These are phyloP conservation scores for Pteronura brasiliensis DNA, from an alignment of 2,113 vertebrate species.

Conservation along the genomic window DNA sequence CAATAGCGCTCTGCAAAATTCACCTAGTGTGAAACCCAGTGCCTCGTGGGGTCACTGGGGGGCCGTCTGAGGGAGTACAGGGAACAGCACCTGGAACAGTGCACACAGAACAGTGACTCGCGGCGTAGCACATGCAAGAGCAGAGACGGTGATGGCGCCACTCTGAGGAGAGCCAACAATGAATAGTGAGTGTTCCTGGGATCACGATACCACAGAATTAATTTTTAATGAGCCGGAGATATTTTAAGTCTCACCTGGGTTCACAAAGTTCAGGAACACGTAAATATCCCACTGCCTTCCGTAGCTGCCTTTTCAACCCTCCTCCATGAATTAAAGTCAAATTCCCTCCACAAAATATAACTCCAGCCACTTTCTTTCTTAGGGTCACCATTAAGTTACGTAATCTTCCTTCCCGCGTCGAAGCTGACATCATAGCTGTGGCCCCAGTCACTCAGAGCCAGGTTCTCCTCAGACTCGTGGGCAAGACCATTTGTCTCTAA, in stretches of 20 bases:
- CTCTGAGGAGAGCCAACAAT: background rate
- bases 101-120: background rate
- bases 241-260: too few species aligned
- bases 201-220: too few species aligned
- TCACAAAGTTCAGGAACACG: background rate
- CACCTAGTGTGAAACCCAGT: background rate
- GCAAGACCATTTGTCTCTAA: background rate
- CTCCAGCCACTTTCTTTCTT: background rate
- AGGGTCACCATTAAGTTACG: background rate
- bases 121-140: rapidly evolving
- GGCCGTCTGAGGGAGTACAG: background rate
- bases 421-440: background rate
- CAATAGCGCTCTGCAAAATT: background rate
- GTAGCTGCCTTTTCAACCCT: background rate
- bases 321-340: background rate
- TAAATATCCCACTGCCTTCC: background rate
- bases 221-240: too few species aligned
- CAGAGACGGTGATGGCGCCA: background rate
- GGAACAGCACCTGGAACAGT: rapidly evolving
- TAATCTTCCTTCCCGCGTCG: background rate
- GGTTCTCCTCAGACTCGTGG: background rate
- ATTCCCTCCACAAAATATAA: background rate
- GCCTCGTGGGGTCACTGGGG: rapidly evolving
- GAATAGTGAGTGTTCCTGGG: background rate
- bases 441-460: background rate